phyloP scores from a whole-genome alignment of 1,140 invertebrate genomes.

The Zelostemma sp. region DNA sequence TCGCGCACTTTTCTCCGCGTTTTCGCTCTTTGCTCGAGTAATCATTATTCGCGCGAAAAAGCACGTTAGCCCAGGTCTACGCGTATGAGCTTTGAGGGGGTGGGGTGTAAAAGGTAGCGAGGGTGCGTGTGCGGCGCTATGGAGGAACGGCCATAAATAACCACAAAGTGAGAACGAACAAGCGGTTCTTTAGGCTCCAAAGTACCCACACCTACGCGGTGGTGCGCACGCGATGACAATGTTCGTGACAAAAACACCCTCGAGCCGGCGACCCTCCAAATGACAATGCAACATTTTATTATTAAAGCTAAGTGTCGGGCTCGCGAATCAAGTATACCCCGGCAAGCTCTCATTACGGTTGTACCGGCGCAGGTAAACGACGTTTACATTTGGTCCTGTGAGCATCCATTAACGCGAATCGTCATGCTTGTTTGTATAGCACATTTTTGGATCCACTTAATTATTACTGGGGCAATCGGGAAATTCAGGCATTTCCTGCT shows the following conservation, averaged over 20 bases:
- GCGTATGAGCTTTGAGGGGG: too few relatives aligned
- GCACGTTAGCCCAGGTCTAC: background rate
- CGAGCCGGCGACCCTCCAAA: slow-evolving; percentile 51
- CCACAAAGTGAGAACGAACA: slow-evolving; percentile 50
- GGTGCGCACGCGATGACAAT: slow-evolving; percentile 47
- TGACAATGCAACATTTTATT: slow-evolving; percentile 65
- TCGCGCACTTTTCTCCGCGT: slow-evolving; percentile 3
- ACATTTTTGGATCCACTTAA: too few relatives aligned
- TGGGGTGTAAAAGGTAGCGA: slow-evolving; percentile 15
- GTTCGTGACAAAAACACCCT: slow-evolving; percentile 51
- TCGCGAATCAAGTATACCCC: slow-evolving; percentile 47
- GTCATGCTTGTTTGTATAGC: too few relatives aligned
- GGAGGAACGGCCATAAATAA: slow-evolving; percentile 51
- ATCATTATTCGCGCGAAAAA: slow-evolving; percentile 35
- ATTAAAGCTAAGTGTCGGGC: slow-evolving; percentile 56
- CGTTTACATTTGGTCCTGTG: slow-evolving; percentile 36
- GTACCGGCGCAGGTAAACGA: background rate
- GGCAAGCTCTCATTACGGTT: slow-evolving; percentile 38
- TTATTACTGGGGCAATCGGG: too few relatives aligned
- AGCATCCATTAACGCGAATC: slow-evolving; percentile 25
- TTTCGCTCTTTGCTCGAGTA: slow-evolving; percentile 24
- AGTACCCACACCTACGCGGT: slow-evolving; percentile 41
- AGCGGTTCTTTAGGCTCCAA: slow-evolving; percentile 42
- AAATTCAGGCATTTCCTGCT: too few relatives aligned
- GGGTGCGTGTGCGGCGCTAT: slow-evolving; percentile 20